phyloP scores from a whole-genome alignment of 2,797 vertebrate species.

The Pseudopleuronectes americanus region DNA sequence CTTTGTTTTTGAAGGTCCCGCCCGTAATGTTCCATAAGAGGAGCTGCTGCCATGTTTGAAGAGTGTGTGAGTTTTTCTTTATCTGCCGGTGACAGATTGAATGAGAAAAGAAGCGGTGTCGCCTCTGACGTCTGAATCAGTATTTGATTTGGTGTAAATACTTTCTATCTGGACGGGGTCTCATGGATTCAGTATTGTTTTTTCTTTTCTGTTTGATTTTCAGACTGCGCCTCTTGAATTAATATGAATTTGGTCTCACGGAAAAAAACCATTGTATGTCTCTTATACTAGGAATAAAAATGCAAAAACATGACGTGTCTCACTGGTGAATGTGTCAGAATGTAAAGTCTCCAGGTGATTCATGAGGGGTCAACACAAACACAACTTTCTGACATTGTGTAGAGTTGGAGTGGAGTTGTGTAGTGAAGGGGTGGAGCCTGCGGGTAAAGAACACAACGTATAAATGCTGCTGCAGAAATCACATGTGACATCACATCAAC shows the following conservation, averaged over 20 bases:
- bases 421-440: too few relatives aligned
- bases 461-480: too few relatives aligned
- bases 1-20: conserved; percentile 39
- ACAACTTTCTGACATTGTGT: neutral
- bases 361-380: neutral
- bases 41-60: conserved; percentile 59
- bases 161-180: conserved; percentile 73
- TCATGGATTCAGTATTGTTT: conserved; percentile 77
- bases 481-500: too few relatives aligned
- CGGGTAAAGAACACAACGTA: too few relatives aligned
- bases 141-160: conserved; percentile 86
- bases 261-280: conserved; percentile 84
- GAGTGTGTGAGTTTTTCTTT: conserved; percentile 21
- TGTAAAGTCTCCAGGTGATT: neutral
- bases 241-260: conserved; percentile 82
- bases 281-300: conserved; percentile 88
- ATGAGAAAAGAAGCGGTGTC: conserved; percentile 60
- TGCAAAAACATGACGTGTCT: conserved; percentile 71
- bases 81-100: conserved; percentile 66
- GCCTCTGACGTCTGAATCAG: conserved; percentile 72
- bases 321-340: conserved; percentile 55
- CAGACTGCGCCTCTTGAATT: conserved; percentile 72
- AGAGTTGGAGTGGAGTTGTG: too few relatives aligned
- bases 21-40: conserved; percentile 50
- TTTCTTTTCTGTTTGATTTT: conserved; percentile 62